Evolutionary conservation across 2,113 vertebrate species (phyloP), one percentile per base, ranked within the genome.

Genomic region (Platichthys flesus): DNA sequence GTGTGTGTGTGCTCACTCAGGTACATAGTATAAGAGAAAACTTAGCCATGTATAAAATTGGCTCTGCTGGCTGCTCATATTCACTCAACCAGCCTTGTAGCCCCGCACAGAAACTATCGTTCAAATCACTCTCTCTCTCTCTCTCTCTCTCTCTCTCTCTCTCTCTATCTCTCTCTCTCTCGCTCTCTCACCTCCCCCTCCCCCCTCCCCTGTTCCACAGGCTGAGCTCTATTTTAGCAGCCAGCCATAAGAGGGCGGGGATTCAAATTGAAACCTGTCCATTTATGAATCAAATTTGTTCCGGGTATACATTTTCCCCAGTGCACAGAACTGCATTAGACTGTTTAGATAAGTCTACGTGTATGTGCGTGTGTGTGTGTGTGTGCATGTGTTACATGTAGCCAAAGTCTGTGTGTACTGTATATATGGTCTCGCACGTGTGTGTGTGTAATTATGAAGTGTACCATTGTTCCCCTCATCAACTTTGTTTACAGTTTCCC

Each of bases 271-370:
- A 93, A 94, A 93, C 90, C 85, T 92, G 90, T 74, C 85, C 85
- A 85, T 93, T 94, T 94, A 92, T 90, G 89, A 93, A 92, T 93
- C 80, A 84, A 84, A 94, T 93, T 93, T 92, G 92, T 92, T 93
- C 89, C 78, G 85, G 83, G 14, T 92, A 88, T 90, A 85, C 87
- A 84, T 90, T 92, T 93, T 90, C 87, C 91, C 78, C 75, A 37
- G 67, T 71, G 35, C 49, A 55, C 45, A 74, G 84, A 72, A 82
- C 81, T 78, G 79, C 62, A 78, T 75, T 79, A 84, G 62, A 71
- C 82, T 68, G 76, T 90, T 92, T 90, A 85, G 76, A 88, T 82
- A 78, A 77, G 71, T 47, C 24, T 72, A 65, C 37, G 63, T 67
- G 69, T 47, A 60, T 74, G 13, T 74, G 65, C 49, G 52, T 51